These are phyloP conservation scores for Epistrophella euchroma DNA, from an alignment of 2,888 invertebrate species.

Conservation along the genomic window DNA sequence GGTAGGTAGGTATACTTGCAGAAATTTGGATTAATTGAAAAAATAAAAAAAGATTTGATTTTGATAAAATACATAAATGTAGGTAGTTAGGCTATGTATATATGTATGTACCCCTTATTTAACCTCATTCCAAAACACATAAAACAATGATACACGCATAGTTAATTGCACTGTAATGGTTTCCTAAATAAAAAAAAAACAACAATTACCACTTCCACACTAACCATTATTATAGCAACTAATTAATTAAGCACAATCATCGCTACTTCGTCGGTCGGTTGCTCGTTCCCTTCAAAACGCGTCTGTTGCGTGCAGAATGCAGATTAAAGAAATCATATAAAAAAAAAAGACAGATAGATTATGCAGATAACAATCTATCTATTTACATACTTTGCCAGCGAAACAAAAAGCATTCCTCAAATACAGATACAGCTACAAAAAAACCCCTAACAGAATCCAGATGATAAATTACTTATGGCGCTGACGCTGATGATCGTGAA, in stretches of 20 bases:
- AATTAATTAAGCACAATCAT: slow-evolving; percentile 53
- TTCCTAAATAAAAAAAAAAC: not conserved
- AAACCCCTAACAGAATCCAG: slow-evolving; percentile 30
- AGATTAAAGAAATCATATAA: slow-evolving; percentile 47
- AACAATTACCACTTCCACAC: not conserved
- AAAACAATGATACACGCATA: slow-evolving; percentile 22
- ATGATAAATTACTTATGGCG: slow-evolving; percentile 58
- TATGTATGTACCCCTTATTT: not conserved
- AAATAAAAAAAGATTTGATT: slow-evolving; percentile 23
- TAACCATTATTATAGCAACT: slow-evolving; percentile 8
- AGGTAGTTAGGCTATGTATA: not conserved
- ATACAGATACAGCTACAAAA: not conserved
- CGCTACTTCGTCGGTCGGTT: not conserved
- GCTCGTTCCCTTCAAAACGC: not conserved
- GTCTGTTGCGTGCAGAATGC: slow-evolving; percentile 59
- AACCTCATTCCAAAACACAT: slow-evolving; percentile 28
- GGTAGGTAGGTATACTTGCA: not conserved
- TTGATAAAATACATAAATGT: slow-evolving; percentile 33
- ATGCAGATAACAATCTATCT: slow-evolving; percentile 47
- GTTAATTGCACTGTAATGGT: not conserved
- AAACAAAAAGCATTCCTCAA: slow-evolving; percentile 27
- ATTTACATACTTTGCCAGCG: not conserved
- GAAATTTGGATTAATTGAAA: slow-evolving; percentile 1
- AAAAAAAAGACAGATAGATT: slow-evolving; percentile 12
- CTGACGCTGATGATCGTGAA: slow-evolving; percentile 43